Percentiles rank a stretch among this genome's conserved stretches.
These are phyloP conservation scores for Philonicus albiceps DNA, from an alignment of 2,888 invertebrate species.

Conservation along the genomic window DNA sequence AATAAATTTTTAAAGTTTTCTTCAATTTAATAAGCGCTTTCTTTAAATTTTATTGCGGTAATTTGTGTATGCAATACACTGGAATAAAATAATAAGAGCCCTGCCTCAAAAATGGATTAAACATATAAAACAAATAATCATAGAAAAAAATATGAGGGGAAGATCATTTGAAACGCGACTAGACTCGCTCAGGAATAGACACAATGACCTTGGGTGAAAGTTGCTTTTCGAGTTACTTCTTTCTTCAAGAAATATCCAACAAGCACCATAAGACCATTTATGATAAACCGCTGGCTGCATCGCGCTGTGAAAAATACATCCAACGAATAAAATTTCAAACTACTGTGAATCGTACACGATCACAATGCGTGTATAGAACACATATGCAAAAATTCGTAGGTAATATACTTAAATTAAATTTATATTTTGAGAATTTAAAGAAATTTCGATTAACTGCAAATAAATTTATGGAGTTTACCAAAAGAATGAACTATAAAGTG, in stretches of 20 bases:
- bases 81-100: not conserved
- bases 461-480: not conserved
- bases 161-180: slow-evolving; percentile 28
- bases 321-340: not conserved
- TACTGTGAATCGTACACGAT: not conserved
- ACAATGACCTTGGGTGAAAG: slow-evolving; percentile 55
- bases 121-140: not conserved
- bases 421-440: not conserved
- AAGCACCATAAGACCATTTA: not conserved
- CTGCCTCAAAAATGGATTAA: not conserved
- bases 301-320: not conserved
- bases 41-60: not conserved
- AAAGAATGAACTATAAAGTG: not conserved
- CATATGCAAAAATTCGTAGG: not conserved
- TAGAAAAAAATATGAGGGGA: not conserved
- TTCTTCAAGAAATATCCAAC: not conserved
- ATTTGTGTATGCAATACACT: not conserved
- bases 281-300: not conserved
- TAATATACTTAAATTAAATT: not conserved
- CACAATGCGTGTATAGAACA: not conserved
- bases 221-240: slow-evolving; percentile 49
- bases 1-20: not conserved
- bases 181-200: slow-evolving; percentile 50
- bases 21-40: not conserved
- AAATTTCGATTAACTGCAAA: not conserved